Conservation (phyloP, 2,888 invertebrate species). For the Scaptomyza cyrtandrae region DNA sequence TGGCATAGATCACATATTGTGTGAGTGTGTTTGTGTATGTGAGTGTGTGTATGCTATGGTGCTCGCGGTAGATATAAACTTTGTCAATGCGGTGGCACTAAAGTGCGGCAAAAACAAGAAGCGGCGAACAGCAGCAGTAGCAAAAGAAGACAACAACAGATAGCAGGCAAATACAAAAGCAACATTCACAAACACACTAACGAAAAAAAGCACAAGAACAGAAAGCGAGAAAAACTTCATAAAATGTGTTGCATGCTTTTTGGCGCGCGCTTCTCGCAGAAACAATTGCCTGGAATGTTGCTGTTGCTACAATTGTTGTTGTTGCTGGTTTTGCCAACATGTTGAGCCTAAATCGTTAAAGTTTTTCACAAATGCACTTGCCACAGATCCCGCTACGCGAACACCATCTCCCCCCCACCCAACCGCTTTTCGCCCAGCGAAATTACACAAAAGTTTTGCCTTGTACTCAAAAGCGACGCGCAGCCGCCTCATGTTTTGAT, state of each 20-base stretch:
- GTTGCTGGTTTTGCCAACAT: conserved; percentile 66
- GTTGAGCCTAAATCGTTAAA: conserved; percentile 83
- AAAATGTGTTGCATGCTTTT: conserved; percentile 74
- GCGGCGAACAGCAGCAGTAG: conserved; percentile 57
- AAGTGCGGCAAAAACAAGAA: conserved; percentile 69
- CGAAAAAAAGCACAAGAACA: neutral
- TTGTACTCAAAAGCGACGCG: conserved; percentile 62
- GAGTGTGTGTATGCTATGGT: conserved; percentile 29
- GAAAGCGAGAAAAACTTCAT: conserved; percentile 52
- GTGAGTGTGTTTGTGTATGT: conserved; percentile 14
- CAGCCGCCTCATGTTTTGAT: conserved; percentile 56
- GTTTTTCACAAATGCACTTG: conserved; percentile 77
- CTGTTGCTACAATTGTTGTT: conserved; percentile 37
- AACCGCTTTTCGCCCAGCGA: conserved; percentile 36
- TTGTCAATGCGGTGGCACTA: conserved; percentile 70
- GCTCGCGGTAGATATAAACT: conserved; percentile 65
- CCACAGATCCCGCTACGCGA: conserved; percentile 60
- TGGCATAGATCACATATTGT: conserved; percentile 75
- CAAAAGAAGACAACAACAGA: conserved; percentile 29
- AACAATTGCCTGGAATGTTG: conserved; percentile 66
- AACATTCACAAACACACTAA: conserved; percentile 4
- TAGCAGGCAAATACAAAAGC: conserved; percentile 38
- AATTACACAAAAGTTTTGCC: conserved; percentile 78
- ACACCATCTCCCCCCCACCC: neutral
- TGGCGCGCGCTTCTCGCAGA: conserved; percentile 44